Conservation (phyloP, 2,888 invertebrate species). For the Drosophila neutralis region DNA sequence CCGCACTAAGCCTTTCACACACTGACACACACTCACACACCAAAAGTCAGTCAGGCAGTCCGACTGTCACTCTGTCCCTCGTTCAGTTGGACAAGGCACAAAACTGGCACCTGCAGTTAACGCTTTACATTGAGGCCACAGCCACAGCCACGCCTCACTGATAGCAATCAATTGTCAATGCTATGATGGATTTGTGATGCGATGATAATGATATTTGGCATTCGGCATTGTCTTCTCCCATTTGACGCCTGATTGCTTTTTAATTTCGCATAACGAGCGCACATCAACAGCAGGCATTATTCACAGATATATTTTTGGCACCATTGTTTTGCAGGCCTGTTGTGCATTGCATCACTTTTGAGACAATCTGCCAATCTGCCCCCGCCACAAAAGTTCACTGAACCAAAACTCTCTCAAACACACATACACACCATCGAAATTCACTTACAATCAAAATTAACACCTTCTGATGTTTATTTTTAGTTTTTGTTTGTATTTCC, state of each 20-base stretch:
- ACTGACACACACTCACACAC: constrained; percentile 4
- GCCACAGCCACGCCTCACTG: constrained; percentile 45
- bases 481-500: constrained; percentile 9
- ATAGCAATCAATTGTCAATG: constrained; percentile 67
- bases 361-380: constrained; percentile 7
- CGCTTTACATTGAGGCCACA: constrained; percentile 21
- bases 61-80: constrained; percentile 20
- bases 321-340: constrained; percentile 24
- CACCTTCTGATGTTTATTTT: constrained; percentile 63
- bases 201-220: constrained; percentile 63
- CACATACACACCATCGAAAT: constrained; percentile 27
- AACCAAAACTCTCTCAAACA: constrained; percentile 43
- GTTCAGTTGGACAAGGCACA: constrained; percentile 41
- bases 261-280: constrained; percentile 45
- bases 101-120: constrained; percentile 57
- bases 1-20: constrained; percentile 48
- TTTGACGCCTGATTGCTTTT: constrained; percentile 61
- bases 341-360: constrained; percentile 49
- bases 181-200: constrained; percentile 67
- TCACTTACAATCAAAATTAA: constrained; percentile 77
- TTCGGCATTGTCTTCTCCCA: constrained; percentile 24
- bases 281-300: constrained; percentile 45
- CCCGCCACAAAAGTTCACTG: constrained; percentile 61
- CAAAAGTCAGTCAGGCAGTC: constrained; percentile 30
- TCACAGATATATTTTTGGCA: constrained; percentile 16